Evolutionary conservation across 2,113 vertebrate species (phyloP).

Genomic region (Reinhardtius hippoglossoides): DNA sequence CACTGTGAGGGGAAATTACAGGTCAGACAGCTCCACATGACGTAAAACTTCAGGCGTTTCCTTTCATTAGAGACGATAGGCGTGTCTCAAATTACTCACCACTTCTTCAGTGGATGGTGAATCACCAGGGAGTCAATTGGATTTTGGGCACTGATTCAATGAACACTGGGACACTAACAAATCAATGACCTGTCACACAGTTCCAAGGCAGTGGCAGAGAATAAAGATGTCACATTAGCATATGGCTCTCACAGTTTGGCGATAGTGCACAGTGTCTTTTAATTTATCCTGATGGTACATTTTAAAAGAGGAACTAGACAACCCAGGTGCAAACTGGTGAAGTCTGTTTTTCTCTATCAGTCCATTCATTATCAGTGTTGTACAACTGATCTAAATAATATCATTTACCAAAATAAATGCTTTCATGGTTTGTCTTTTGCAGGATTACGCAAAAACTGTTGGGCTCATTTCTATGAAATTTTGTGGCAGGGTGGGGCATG

Average conservation of each 20-base stretch:
- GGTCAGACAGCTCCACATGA: constrained; percentile 37
- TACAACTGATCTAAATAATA: neutral
- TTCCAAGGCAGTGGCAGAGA: constrained; percentile 10
- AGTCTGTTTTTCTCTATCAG: too few species aligned
- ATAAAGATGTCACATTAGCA: constrained; percentile 44
- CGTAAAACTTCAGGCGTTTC: constrained; percentile 64
- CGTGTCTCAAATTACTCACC: constrained; percentile 49
- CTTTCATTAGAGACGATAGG: constrained; percentile 34
- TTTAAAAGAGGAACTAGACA: neutral
- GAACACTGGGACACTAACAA: constrained; percentile 44
- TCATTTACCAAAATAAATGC: too few species aligned
- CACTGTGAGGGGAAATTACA: constrained; percentile 48
- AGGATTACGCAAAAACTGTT: too few species aligned
- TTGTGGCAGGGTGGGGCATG: too few species aligned
- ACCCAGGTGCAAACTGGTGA: neutral
- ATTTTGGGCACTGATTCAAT: constrained; percentile 54
- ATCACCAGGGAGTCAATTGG: constrained; percentile 44
- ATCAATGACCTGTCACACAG: constrained; percentile 49
- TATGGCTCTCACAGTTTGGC: constrained; percentile 12
- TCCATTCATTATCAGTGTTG: neutral
- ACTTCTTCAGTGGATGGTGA: constrained; percentile 43
- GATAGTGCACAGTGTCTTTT: neutral
- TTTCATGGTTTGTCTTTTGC: too few species aligned
- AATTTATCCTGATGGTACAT: neutral
- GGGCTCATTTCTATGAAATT: too few species aligned